Evolutionary conservation across 2,797 vertebrate genomes (phyloP).

Genomic region (Poecilia gillii): DNA sequence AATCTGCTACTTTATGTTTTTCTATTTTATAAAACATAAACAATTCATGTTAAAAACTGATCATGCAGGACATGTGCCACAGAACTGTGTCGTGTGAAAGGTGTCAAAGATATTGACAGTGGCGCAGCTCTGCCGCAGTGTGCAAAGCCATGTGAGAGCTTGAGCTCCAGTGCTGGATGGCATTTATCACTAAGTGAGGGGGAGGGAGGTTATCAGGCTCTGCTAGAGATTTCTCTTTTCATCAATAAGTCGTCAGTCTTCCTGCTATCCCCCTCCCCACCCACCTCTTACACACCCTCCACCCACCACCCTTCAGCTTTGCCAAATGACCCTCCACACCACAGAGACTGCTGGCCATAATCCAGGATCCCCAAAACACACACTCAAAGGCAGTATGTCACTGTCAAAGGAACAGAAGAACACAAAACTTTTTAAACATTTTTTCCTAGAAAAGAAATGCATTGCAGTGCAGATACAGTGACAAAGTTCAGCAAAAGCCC

Average conservation of each 20-base stretch:
- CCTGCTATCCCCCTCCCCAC: conserved; percentile 48
- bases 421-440: conserved; percentile 15
- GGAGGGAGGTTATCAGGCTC: conserved; percentile 60
- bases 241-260: conserved; percentile 73
- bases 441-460: conserved; percentile 20
- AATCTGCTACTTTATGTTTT: background rate
- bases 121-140: background rate
- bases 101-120: conserved; percentile 33
- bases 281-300: conserved; percentile 29
- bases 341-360: conserved; percentile 33
- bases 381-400: conserved; percentile 25
- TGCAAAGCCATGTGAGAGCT: conserved; percentile 19
- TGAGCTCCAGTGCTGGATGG: conserved; percentile 17
- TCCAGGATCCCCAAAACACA: conserved; percentile 21
- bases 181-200: conserved; percentile 63
- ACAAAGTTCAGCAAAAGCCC: conserved; percentile 9
- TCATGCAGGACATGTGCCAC: background rate
- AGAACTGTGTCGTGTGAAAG: conserved; percentile 20
- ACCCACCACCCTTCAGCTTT: conserved; percentile 26
- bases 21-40: background rate
- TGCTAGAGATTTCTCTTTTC: conserved; percentile 65
- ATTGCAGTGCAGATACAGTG: conserved; percentile 11
- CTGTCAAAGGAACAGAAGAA: conserved; percentile 32
- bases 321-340: conserved; percentile 43
- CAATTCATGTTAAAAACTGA: background rate